Evolutionary conservation across 2,888 invertebrate species (phyloP), one percentile per base, ranked within the genome.

Genomic region (Nycteola revayana): DNA sequence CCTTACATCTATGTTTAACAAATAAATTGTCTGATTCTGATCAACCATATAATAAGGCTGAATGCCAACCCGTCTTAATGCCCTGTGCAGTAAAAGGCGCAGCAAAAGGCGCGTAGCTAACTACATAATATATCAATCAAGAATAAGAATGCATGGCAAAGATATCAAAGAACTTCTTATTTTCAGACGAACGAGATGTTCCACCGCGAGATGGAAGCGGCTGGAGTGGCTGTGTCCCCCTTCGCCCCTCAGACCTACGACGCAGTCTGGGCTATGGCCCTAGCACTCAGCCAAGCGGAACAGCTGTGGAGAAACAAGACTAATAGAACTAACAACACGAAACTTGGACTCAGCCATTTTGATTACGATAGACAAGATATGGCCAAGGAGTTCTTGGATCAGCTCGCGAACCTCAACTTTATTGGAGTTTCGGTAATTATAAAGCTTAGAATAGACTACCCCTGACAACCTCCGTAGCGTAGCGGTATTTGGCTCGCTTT

Each of bases 231-330:
- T 0, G 80, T 92, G 1, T 93, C 94, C 0, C 90, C 90, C 34
- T 95, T 92, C 75, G 94, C 95, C 0, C 93, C 94, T 0, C 94
- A 95, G 64, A 93, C 95, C 0, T 97, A 96, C 72, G 97, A 97
- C 68, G 96, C 97, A 0, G 93, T 97, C 0, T 97, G 97, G 97
- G 93, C 96, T 0, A 95, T 96, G 57, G 96, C 96, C 0, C 68
- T 96, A 10, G 93, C 95, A 0, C 74, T 97, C 32, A 90, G 91
- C 39, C 91, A 90, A 38, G 91, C 93, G 0, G 92, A 94, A 60
- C 81, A 87, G 9, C 79, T 89, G 29, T 91, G 92, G 89, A 85
- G 53, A n/a, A 42, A 44, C 6, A 41, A 35, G 2, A 58, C 46
- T 1, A 68, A 76, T 27, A 60, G 66, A 22, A 70, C 80, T 0